phyloP scores from a whole-genome alignment of 2,113 vertebrate species.

The Tenebrosternarchus preto region DNA sequence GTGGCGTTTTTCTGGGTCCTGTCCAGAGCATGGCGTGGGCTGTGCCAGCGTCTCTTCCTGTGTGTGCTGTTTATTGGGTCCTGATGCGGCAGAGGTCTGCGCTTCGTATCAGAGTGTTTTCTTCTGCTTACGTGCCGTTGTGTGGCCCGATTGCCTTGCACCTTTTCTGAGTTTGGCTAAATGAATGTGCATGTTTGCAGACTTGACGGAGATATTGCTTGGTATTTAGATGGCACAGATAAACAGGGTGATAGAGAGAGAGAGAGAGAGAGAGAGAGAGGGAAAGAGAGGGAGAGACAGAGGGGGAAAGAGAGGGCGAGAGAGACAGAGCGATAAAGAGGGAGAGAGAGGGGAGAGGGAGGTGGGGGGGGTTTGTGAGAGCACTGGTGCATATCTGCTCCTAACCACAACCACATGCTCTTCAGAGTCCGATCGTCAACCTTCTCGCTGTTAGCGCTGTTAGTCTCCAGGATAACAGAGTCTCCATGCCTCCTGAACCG shows the following conservation, averaged over 20 bases:
- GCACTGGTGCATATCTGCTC: constrained; percentile 13
- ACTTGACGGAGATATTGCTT: constrained; percentile 22
- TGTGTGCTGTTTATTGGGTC: constrained; percentile 36
- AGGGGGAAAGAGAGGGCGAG: too few species aligned
- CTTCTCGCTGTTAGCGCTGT: not conserved
- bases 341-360: not conserved
- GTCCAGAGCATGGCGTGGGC: constrained; percentile 57
- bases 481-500: constrained; percentile 7
- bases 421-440: constrained; percentile 26
- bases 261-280: constrained; percentile 4
- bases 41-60: constrained; percentile 36
- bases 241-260: constrained; percentile 42
- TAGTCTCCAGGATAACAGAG: constrained; percentile 16
- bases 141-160: not conserved
- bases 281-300: too few species aligned
- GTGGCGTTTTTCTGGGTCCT: constrained; percentile 57
- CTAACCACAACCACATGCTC: constrained; percentile 47
- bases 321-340: constrained; percentile 40
- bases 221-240: constrained; percentile 49
- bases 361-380: constrained; percentile 27
- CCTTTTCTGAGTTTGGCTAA: constrained; percentile 45
- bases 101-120: constrained; percentile 15
- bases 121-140: constrained; percentile 31
- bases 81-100: constrained; percentile 27
- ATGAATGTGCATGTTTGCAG: constrained; percentile 44